Evolutionary conservation across 2,888 invertebrate species (phyloP).

Genomic region (Harpagoxenus sublaevis): DNA sequence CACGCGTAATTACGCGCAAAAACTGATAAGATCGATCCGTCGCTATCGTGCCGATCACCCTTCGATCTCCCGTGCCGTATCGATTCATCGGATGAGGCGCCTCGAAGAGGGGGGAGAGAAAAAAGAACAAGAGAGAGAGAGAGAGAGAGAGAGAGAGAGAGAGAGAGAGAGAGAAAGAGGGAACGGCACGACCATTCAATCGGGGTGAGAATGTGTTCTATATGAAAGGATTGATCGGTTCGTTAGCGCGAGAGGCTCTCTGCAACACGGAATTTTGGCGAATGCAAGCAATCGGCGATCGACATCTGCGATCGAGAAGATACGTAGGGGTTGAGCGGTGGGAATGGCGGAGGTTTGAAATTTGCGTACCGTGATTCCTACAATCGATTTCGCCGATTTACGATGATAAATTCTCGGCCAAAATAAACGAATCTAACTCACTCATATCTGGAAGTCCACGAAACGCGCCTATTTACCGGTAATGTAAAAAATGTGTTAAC

Average conservation of each 20-base stretch:
- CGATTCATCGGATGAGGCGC: constrained; percentile 79
- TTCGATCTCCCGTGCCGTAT: constrained; percentile 82
- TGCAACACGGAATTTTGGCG: constrained; percentile 59
- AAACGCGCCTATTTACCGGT: background rate
- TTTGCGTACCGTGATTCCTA: background rate
- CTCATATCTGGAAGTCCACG: background rate
- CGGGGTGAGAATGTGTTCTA: constrained; percentile 67
- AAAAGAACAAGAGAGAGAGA: background rate
- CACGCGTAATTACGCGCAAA: constrained; percentile 85
- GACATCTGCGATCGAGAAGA: constrained; percentile 28
- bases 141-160: background rate
- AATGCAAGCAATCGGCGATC: constrained; percentile 55
- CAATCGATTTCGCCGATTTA: constrained; percentile 6
- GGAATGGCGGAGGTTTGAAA: constrained; percentile 18
- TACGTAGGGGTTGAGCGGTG: background rate
- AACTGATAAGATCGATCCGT: constrained; percentile 84
- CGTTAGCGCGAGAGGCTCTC: constrained; percentile 64
- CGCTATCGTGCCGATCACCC: constrained; percentile 83
- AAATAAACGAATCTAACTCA: background rate
- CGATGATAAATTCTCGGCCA: background rate
- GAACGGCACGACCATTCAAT: constrained; percentile 37
- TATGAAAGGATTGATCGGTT: constrained; percentile 71
- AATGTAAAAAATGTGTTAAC: background rate
- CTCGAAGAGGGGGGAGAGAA: background rate
- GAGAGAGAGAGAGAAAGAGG: background rate